Evolutionary conservation across 2,113 vertebrate species (phyloP), one percentile per base, ranked within the genome.

Genomic region (Sarotherodon lohbergeri): DNA sequence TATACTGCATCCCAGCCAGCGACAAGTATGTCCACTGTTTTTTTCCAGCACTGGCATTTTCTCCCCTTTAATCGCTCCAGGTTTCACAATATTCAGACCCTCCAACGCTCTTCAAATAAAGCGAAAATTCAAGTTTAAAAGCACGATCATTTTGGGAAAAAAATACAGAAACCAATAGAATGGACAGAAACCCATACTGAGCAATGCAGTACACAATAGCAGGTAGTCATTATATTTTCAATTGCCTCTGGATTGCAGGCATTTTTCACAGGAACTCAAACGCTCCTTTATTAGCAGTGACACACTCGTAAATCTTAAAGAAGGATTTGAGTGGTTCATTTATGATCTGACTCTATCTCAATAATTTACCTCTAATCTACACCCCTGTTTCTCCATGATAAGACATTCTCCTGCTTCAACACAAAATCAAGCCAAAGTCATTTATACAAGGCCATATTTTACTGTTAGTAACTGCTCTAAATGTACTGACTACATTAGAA

Each of bases 371-470:
- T 29, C 41, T 86, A 90, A 94, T 93, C 90, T 89, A 54, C 79
- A 79, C 52, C 82, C 46, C 93, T 92, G 92, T 87, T 92, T 86
- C 90, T 90, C 84, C 68, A 39, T 34, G 93, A 93, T 93, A 93
- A 92, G 82, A 56, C 86, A 78, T 66, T 68, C 71, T 55, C 63
- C 19, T 55, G 83, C 81, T 84, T 68, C 57, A 34, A 82, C 57
- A 63, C 78, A 73, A 87, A 80, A 83, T 82, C 48, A 24, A 66
- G 52, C 56, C 73, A 81, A 83, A 89, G 68, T 86, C 56, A 63
- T 91, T 91, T 78, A 68, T 14, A 59, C 76, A 9, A 16, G 46
- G 55, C 71, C 81, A 55, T 91, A 88, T 89, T 90, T 95, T 91
- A 91, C 76, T 82, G 92, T 89, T 85, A 87, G 71, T 34, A 12